Percentiles rank a stretch among this genome's conserved stretches.
These are phyloP conservation scores for Romanogobio albipinnatus DNA, from an alignment of 2,113 vertebrate species.

Conservation along the genomic window DNA sequence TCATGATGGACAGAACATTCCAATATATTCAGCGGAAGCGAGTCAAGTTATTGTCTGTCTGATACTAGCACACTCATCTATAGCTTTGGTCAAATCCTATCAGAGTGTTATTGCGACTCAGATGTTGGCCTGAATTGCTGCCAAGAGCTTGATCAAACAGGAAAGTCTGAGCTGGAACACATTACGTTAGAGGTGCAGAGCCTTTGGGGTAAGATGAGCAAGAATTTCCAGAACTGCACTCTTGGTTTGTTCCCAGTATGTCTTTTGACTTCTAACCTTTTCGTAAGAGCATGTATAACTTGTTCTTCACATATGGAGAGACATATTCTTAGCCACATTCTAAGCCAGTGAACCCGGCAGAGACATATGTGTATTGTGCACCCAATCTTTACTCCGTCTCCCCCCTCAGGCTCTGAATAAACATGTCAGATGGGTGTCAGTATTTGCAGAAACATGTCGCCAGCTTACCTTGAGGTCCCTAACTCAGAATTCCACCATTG, in stretches of 20 bases:
- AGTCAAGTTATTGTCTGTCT: conserved; percentile 3
- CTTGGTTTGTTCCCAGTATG: not conserved
- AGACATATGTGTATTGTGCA: not conserved
- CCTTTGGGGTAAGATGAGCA: not conserved
- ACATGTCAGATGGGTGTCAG: conserved; percentile 42
- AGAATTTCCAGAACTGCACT: conserved; percentile 7
- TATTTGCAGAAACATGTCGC: conserved; percentile 28
- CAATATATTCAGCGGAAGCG: not conserved
- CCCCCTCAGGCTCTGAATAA: conserved; percentile 30
- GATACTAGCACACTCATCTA: not conserved
- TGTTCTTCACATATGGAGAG: not conserved
- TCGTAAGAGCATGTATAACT: not conserved
- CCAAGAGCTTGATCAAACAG: conserved; percentile 7
- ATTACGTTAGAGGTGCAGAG: not conserved
- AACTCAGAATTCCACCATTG: conserved; percentile 3
- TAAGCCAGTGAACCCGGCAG: not conserved
- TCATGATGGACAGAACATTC: conserved; percentile 16
- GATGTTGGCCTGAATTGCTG: conserved; percentile 14
- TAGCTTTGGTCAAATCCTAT: conserved; percentile 6
- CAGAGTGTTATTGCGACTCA: not conserved
- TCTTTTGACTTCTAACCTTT: not conserved
- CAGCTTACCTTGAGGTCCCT: not conserved
- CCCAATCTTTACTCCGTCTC: not conserved
- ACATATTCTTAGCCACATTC: not conserved
- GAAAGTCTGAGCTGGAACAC: conserved; percentile 11